A percentile compares a stretch with the other conserved stretches of the same genome.
These are phyloP conservation scores for Microtus oregoni DNA, from an alignment of 2,113 vertebrate genomes.

Conservation along the genomic window DNA sequence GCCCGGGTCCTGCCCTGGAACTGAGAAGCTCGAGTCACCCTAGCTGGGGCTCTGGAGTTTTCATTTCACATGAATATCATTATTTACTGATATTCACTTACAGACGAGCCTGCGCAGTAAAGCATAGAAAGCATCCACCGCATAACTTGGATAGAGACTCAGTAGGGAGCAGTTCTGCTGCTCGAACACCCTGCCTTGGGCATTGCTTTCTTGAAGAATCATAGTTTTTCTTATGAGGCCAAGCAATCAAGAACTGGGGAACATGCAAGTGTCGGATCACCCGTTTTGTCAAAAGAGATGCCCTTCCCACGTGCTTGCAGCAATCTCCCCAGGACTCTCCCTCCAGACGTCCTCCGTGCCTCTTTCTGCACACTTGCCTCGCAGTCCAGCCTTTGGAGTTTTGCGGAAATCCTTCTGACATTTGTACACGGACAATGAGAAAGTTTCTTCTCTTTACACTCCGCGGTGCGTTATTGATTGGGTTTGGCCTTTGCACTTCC, in stretches of 20 bases:
- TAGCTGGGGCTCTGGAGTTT: neutral
- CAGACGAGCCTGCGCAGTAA: neutral
- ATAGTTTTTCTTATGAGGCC: neutral
- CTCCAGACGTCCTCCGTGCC: neutral
- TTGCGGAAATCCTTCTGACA: slow-evolving; percentile 86
- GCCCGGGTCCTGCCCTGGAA: too few relatives aligned
- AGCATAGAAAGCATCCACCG: neutral
- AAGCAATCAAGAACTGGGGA: neutral
- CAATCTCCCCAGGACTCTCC: neutral
- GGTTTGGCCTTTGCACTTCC: slow-evolving; percentile 81
- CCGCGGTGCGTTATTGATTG: slow-evolving; percentile 84
- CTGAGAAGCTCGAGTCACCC: neutral
- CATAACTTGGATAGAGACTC: neutral
- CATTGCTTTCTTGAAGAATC: neutral
- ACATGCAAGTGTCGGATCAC: neutral
- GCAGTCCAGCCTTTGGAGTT: slow-evolving; percentile 78
- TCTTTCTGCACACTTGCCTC: slow-evolving; percentile 49
- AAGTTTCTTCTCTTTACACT: slow-evolving; percentile 85
- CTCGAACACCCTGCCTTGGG: neutral
- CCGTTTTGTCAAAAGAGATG: slow-evolving; percentile 39
- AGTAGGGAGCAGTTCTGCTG: neutral
- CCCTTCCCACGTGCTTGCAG: neutral
- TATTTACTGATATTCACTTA: too few relatives aligned
- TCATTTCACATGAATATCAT: neutral
- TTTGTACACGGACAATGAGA: slow-evolving; percentile 83